Base-by-base conservation (phyloP, 2,888 invertebrate species). In the Flabesymbios commensalis region DNA sequence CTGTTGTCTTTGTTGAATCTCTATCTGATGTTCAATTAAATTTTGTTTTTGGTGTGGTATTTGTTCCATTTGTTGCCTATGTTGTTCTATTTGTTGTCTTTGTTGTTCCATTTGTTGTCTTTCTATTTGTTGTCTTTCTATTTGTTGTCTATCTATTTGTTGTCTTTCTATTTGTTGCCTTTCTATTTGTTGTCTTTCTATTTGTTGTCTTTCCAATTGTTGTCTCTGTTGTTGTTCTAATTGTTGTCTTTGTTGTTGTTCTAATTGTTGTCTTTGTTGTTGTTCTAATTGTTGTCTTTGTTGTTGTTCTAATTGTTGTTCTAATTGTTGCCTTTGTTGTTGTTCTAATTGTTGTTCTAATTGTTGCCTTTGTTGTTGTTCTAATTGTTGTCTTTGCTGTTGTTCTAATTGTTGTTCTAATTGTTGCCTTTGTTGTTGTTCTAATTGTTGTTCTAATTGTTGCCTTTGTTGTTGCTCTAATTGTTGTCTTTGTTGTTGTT, bases 151-250 rank as follows among this genome's bases (percentile, higher is more conserved):
- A 47, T 51, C 24, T 41, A 48, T n/a, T 22, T 57, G 36, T 26
- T 28, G 36, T 29, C 33, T 22, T 26, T 31, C 17, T 36, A 26
- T 33, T 26, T 31, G 19, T 33, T 51, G 26, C 19, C 48, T 24
- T 48, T 57, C n/a, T 3, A 19, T n/a, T 48, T 57, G 33, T 29
- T 57, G 17, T 26, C 48, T n/a, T 26, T 51, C 22, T 26, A 32
- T 47, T 48, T 57, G 48, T 22, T 32, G 36, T n/a, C n/a, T n/a
- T n/a, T n/a, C n/a, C 57, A 48, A 24, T 26, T 26, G 48, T 26
- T 48, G 48, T 24, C 22, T 29, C 55, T 55, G 45, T 28, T 54
- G 26, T 24, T 49, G 36, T 33, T 48, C n/a, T 36, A 32, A 39
- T 24, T 57, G 33, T 48, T 51, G 36, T 41, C 48, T n/a, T 22